Percentiles rank a stretch among this genome's conserved stretches.
phyloP scores from a whole-genome alignment of 2,888 invertebrate species.

The Abscondita cerata region DNA sequence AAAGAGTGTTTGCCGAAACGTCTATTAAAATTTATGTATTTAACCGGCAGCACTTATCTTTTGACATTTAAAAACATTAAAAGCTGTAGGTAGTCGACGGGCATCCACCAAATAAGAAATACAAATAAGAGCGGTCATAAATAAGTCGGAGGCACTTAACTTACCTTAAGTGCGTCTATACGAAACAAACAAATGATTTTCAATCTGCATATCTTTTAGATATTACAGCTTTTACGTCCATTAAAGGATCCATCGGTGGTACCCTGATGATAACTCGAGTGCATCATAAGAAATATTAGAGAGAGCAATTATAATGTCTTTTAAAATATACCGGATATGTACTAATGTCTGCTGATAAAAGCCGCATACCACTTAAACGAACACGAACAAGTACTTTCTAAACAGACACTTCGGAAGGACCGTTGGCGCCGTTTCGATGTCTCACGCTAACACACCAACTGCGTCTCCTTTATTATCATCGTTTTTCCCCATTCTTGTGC shows the following conservation, averaged over 20 bases:
- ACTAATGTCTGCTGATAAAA: slow-evolving; percentile 48
- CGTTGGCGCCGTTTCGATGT: slow-evolving; percentile 46
- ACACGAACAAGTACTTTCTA: slow-evolving; percentile 51
- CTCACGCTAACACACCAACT: slow-evolving; percentile 19
- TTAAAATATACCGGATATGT: slow-evolving; percentile 46
- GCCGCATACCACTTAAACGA: slow-evolving; percentile 46
- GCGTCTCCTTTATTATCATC: slow-evolving; percentile 19
- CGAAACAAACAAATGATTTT: slow-evolving; percentile 14
- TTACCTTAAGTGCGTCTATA: slow-evolving; percentile 17
- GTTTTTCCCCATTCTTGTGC: slow-evolving; percentile 13
- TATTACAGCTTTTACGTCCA: slow-evolving; percentile 9
- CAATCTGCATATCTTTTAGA: slow-evolving; percentile 19
- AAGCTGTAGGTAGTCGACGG: no score
- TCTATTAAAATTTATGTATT: no score
- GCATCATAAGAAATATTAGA: slow-evolving; percentile 28
- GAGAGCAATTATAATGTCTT: slow-evolving; percentile 43
- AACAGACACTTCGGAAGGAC: slow-evolving; percentile 44
- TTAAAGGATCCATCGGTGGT: slow-evolving; percentile 21
- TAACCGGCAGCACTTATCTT: no score
- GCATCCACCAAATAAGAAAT: no score
- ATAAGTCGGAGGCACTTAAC: slow-evolving; percentile 24
- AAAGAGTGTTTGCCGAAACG: no score
- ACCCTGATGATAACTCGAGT: slow-evolving; percentile 29
- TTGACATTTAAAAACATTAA: no score
- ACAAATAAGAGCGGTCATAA: slow-evolving; percentile 11